A percentile compares a stretch with the other conserved stretches of the same genome.
Conservation (phyloP, 2,113 vertebrate genomes). For the Mixornis gularis region DNA sequence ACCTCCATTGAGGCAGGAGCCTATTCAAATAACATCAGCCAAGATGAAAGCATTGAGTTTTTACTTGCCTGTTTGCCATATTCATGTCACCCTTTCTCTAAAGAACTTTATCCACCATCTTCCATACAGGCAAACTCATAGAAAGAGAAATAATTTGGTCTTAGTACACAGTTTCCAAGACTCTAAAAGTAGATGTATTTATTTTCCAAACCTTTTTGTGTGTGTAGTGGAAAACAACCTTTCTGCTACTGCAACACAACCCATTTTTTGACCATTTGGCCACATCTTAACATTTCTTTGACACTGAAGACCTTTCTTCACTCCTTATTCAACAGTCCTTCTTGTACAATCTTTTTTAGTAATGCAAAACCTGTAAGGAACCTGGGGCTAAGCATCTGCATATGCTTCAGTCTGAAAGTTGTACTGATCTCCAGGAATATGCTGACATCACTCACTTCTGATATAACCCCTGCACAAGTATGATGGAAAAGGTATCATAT, state of each 20-base stretch:
- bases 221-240: conserved; percentile 15
- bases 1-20: neutral
- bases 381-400: neutral
- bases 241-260: conserved; percentile 27
- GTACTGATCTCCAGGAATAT: conserved; percentile 13
- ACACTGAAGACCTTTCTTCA: conserved; percentile 40
- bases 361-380: conserved; percentile 34
- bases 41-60: neutral
- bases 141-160: neutral
- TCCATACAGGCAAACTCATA: neutral
- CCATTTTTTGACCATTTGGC: conserved; percentile 50
- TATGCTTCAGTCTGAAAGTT: conserved; percentile 40
- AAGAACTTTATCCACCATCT: neutral
- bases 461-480: conserved; percentile 23
- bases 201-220: neutral
- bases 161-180: neutral
- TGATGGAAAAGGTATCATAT: conserved; percentile 9
- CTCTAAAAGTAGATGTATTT: neutral
- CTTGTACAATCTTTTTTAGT: neutral
- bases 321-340: conserved; percentile 45
- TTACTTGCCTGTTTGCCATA: neutral
- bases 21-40: neutral
- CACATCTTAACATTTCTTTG: conserved; percentile 54
- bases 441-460: conserved; percentile 27
- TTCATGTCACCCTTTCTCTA: neutral